These are phyloP conservation scores for Esox niger DNA, from an alignment of 2,113 vertebrate genomes.

Conservation along the genomic window DNA sequence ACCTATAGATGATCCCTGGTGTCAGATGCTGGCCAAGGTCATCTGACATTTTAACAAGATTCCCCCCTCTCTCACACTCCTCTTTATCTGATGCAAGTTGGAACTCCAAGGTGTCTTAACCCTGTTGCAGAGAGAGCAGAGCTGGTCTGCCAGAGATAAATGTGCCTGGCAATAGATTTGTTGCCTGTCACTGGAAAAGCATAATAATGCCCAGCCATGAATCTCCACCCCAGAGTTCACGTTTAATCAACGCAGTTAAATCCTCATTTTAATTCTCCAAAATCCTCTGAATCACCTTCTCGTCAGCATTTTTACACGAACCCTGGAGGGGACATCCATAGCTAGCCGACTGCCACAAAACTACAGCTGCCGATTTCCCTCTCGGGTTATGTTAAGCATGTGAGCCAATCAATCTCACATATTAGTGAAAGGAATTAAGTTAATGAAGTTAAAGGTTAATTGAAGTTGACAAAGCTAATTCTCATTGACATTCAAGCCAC, in stretches of 20 bases:
- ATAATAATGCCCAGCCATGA: slow-evolving; percentile 48
- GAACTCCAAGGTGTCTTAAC: slow-evolving; percentile 60
- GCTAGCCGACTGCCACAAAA: background rate
- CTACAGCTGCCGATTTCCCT: background rate
- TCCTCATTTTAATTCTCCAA: slow-evolving; percentile 59
- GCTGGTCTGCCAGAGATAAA: slow-evolving; percentile 50
- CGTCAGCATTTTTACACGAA: slow-evolving; percentile 34
- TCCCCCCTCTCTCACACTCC: slow-evolving; percentile 29
- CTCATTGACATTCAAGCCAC: background rate
- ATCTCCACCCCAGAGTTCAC: slow-evolving; percentile 48
- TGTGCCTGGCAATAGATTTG: slow-evolving; percentile 52
- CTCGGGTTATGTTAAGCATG: background rate
- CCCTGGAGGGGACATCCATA: background rate
- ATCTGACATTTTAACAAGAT: slow-evolving; percentile 78
- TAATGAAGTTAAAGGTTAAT: background rate
- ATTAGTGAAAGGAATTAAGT: background rate
- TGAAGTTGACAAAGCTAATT: slow-evolving; percentile 1
- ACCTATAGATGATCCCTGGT: slow-evolving; percentile 68
- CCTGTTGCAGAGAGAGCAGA: slow-evolving; percentile 43
- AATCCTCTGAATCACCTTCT: slow-evolving; percentile 58
- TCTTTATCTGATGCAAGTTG: slow-evolving; percentile 59
- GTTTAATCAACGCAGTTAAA: slow-evolving; percentile 64
- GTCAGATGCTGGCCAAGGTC: slow-evolving; percentile 73
- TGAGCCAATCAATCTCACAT: background rate
- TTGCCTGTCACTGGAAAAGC: slow-evolving; percentile 46